phyloP scores from a whole-genome alignment of 2,888 invertebrate species.

The Prosopocoilus inquinatus region DNA sequence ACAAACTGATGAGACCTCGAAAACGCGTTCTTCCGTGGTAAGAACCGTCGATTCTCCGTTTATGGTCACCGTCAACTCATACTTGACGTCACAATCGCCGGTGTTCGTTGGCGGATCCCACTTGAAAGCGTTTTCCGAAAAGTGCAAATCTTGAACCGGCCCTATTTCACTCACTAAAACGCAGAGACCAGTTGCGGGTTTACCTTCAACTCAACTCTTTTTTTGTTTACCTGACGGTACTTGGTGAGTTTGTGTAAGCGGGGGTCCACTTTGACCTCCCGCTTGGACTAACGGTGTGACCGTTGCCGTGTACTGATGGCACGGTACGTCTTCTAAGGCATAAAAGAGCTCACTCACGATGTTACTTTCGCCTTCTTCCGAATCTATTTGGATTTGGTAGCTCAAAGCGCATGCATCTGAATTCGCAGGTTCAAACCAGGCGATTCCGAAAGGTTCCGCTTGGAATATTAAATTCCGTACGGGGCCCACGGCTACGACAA shows the following conservation, averaged over 20 bases:
- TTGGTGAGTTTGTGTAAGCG: not conserved
- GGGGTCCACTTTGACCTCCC: not conserved
- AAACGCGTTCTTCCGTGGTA: no score
- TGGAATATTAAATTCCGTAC: no score
- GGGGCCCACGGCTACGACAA: no score
- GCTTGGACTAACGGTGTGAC: not conserved
- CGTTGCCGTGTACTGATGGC: not conserved
- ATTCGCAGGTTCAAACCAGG: not conserved
- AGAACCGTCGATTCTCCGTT: no score
- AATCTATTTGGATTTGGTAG: not conserved
- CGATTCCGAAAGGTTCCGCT: not conserved
- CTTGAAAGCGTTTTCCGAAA: no score
- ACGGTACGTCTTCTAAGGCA: not conserved
- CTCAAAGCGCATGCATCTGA: constrained; percentile 1
- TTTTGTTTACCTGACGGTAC: not conserved
- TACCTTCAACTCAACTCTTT: not conserved
- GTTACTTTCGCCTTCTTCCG: not conserved
- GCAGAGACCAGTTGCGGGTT: no score
- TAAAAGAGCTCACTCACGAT: not conserved
- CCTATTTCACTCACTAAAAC: no score
- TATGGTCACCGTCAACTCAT: no score
- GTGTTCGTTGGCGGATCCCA: no score
- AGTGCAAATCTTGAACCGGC: no score
- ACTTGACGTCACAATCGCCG: no score
- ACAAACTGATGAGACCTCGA: no score